Evolutionary conservation across 2,797 vertebrate species (phyloP), one percentile per base, ranked within the genome.

Genomic region (Acipenser transmontanus): DNA sequence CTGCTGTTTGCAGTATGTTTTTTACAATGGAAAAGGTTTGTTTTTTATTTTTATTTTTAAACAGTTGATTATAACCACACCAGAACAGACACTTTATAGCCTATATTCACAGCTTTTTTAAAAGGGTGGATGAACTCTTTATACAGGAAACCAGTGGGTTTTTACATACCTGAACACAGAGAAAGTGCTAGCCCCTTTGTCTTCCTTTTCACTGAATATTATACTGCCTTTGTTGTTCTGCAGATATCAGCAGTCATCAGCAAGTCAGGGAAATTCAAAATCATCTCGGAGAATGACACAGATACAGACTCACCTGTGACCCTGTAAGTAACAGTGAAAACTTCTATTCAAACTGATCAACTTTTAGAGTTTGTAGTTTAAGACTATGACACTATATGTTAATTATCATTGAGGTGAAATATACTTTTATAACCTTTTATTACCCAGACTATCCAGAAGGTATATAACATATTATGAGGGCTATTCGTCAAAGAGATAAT

Each of bases 171-270:
- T 47, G 34, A 34, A 74, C 66, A 83, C 75, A 80, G 47, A 66
- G 54, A 73, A 68, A 69, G 20, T 75, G 63, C 66, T 80, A 72
- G 72, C 78, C 71, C 70, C 1, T 1, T 74, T 74, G 64, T 68
- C 34, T 80, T 65, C 74, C 51, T 12, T 75, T 54, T 70, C 76
- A 72, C 70, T 81, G 66, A 69, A 71, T 73, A 70, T 67, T 50
- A 76, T 0, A 49, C 70, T 76, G 47, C 72, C 51, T 72, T 71
- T 80, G 61, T 69, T 72, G 34, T 73, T 75, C 77, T 74, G 71
- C 79, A 98, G 93, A 84, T 92, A n/a, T 89, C 90, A 67, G 84
- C 89, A 82, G 81, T 75, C 47, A 84, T 88, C 68, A 89, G 80
- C 81, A 89, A 86, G 71, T 87, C 89, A 66, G 89, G 85, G 71